Evolutionary conservation across 2,113 vertebrate genomes (phyloP).

Genomic region (Balaenoptera acutorostrata): DNA sequence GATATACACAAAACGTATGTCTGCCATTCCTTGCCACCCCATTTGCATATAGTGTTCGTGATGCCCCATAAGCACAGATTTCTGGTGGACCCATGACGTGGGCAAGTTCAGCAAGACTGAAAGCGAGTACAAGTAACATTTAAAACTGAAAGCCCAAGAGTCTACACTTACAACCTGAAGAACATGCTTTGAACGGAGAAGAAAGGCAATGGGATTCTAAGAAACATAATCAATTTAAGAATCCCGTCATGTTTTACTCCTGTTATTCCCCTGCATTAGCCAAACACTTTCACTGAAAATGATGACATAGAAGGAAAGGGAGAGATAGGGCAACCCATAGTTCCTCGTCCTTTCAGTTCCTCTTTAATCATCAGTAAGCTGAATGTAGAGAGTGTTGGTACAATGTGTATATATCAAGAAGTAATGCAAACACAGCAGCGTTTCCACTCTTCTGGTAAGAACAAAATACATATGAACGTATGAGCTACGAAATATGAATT

Average conservation of each 20-base stretch:
- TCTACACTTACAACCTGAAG: background rate
- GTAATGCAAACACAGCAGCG: background rate
- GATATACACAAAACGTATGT: too few relatives aligned
- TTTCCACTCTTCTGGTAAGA: background rate
- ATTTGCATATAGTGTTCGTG: background rate
- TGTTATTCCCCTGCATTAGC: background rate
- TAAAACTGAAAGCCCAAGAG: background rate
- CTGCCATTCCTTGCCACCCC: too few relatives aligned
- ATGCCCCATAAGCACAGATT: background rate
- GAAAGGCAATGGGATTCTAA: background rate
- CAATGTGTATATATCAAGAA: background rate
- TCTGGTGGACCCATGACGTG: background rate
- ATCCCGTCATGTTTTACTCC: background rate
- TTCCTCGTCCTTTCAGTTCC: background rate
- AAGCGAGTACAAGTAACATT: background rate
- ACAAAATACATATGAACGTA: background rate
- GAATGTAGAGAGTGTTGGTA: background rate
- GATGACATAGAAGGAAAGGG: background rate
- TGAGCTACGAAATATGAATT: background rate
- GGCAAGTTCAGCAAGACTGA: background rate
- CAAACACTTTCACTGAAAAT: background rate
- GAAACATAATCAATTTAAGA: background rate
- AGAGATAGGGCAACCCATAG: background rate
- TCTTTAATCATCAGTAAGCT: background rate
- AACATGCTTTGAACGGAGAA: background rate